These are phyloP conservation scores for Holothuria leucospilota DNA, from an alignment of 53 echinoderm and acorn worm species.

Conservation along the genomic window DNA sequence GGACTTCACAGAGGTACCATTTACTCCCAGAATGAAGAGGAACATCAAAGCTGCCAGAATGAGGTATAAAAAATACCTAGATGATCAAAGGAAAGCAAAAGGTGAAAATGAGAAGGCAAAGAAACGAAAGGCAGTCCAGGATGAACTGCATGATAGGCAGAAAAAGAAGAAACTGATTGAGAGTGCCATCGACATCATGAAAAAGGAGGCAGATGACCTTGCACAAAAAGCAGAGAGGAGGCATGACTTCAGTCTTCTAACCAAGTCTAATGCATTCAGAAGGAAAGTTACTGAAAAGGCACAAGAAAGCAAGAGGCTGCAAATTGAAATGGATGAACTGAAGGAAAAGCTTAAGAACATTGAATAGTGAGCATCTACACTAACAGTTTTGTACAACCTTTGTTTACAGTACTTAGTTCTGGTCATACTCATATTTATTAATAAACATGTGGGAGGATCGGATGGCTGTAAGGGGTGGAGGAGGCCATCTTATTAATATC, in stretches of 20 bases:
- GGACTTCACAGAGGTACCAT: slow-evolving; percentile 14
- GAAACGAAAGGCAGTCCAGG: not conserved
- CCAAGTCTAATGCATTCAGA: not conserved
- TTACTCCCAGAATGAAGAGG: slow-evolving; percentile 1
- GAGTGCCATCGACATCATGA: slow-evolving; percentile 14
- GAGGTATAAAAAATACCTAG: not conserved
- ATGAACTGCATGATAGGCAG: not conserved
- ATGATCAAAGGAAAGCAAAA: not conserved
- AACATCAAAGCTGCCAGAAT: slow-evolving; percentile 7
- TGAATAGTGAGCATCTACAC: not conserved
- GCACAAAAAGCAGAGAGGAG: not conserved
- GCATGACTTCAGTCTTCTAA: slow-evolving; percentile 7
- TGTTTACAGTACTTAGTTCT: no score
- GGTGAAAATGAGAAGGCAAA: no score
- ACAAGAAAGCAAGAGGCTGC: not conserved
- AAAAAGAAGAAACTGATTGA: slow-evolving; percentile 1
- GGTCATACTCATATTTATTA: no score
- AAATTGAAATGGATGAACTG: not conserved
- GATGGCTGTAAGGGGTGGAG: no score
- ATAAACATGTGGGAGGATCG: no score
- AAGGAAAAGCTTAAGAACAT: slow-evolving; percentile 6
- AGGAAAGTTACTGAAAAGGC: no score
- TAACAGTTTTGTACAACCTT: not conserved
- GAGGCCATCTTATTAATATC: no score
- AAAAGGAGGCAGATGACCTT: not conserved